Evolutionary conservation across 2,113 vertebrate genomes (phyloP).

Genomic region (Labrus mixtus): DNA sequence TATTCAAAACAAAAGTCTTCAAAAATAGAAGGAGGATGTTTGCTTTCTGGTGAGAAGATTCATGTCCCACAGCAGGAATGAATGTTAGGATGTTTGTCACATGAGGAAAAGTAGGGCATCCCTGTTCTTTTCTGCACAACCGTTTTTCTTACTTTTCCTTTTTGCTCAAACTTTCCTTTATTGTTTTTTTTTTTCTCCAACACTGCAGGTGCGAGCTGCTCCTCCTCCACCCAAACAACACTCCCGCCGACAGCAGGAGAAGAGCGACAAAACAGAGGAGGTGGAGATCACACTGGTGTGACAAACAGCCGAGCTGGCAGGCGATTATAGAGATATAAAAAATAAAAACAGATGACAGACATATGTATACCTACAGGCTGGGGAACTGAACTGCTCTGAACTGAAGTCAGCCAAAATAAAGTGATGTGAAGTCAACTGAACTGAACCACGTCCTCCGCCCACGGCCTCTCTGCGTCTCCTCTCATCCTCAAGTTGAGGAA

Average conservation of each 20-base stretch:
- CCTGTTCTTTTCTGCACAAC: neutral
- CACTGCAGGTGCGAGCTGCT: constrained; percentile 92
- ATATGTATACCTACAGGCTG: constrained; percentile 32
- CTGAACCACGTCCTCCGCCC: constrained; percentile 18
- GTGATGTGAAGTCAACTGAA: constrained; percentile 48
- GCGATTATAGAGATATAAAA: constrained; percentile 17
- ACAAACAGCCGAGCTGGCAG: constrained; percentile 51
- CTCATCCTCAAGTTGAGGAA: constrained; percentile 49
- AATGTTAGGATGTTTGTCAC: neutral
- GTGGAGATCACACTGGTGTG: constrained; percentile 98
- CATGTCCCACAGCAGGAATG: constrained; percentile 9
- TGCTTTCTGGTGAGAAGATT: neutral
- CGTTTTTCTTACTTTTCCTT: neutral
- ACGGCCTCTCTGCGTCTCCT: constrained; percentile 29
- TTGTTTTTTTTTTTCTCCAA: constrained; percentile 3
- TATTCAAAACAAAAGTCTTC: neutral
- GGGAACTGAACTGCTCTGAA: constrained; percentile 58
- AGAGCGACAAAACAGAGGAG: constrained; percentile 95
- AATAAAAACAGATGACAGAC: constrained; percentile 41
- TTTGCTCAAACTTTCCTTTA: neutral
- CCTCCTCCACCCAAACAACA: constrained; percentile 96
- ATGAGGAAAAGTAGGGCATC: constrained; percentile 21
- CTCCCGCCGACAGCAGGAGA: constrained; percentile 88
- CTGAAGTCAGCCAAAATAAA: constrained; percentile 52
- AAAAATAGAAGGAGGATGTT: neutral